phyloP scores from a whole-genome alignment of 2,113 vertebrate species.

The Pimephales promelas region DNA sequence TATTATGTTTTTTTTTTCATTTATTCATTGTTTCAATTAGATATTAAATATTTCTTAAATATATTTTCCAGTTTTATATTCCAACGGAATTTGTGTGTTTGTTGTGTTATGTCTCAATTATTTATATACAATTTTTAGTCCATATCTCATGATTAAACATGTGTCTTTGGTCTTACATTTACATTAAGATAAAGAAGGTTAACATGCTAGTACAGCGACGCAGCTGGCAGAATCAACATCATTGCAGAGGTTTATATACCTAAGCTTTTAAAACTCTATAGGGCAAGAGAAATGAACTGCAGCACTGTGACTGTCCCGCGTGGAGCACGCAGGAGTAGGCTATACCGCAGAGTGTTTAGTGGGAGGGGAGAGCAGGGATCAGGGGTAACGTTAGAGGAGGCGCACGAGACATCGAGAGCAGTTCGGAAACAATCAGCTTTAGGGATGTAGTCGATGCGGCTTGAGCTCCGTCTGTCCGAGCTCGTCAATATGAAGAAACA shows the following conservation, averaged over 20 bases:
- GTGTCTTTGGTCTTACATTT: background rate
- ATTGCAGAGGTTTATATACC: background rate
- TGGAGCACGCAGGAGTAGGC: constrained; percentile 20
- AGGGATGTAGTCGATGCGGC: constrained; percentile 88
- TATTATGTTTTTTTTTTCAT: too few species aligned
- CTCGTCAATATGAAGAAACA: constrained; percentile 93
- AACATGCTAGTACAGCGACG: background rate
- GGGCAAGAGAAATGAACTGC: background rate
- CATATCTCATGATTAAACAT: background rate
- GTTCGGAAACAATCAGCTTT: constrained; percentile 66
- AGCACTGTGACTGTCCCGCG: constrained; percentile 32
- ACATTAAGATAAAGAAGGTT: background rate
- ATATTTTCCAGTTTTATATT: background rate
- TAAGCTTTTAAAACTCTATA: background rate
- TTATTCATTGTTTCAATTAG: background rate
- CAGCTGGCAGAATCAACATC: background rate
- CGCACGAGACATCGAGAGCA: constrained; percentile 31
- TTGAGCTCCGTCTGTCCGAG: constrained; percentile 79
- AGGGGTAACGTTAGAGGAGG: background rate
- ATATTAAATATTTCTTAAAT: background rate
- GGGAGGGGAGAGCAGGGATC: constrained; percentile 23
- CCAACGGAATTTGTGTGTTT: background rate
- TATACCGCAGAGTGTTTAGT: constrained; percentile 31
- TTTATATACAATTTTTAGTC: background rate
- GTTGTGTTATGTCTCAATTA: background rate